Evolutionary conservation across 2,113 vertebrate species (phyloP).

Genomic region (Hippocampus barbouri): DNA sequence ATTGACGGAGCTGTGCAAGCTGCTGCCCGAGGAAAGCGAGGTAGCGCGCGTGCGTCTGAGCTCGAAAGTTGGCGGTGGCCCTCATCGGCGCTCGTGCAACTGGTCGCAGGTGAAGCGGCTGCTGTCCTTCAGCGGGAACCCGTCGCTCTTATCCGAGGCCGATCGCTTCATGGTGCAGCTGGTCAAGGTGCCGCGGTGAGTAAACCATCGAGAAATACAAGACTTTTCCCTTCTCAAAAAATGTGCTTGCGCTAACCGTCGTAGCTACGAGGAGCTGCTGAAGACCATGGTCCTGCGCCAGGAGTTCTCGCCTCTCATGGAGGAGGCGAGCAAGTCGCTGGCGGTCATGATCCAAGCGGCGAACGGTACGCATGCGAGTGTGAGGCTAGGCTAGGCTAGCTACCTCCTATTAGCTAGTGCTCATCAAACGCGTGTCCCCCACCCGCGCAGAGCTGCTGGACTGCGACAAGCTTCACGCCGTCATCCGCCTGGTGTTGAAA

Average conservation of each 20-base stretch:
- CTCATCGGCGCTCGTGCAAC: too few relatives aligned
- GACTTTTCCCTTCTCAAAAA: too few relatives aligned
- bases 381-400: background rate
- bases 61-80: background rate
- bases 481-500: constrained; percentile 79
- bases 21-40: constrained; percentile 76
- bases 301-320: constrained; percentile 77
- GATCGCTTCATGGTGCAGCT: constrained; percentile 78
- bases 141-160: constrained; percentile 62
- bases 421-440: background rate
- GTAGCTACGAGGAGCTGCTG: constrained; percentile 71
- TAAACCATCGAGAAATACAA: too few relatives aligned
- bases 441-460: constrained; percentile 68
- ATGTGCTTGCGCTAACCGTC: background rate
- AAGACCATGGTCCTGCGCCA: constrained; percentile 74
- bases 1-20: constrained; percentile 72
- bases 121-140: constrained; percentile 63
- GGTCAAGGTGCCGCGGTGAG: constrained; percentile 70
- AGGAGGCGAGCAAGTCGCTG: constrained; percentile 66
- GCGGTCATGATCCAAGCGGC: constrained; percentile 70
- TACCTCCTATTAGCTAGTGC: background rate
- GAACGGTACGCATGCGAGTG: constrained; percentile 43
- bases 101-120: constrained; percentile 70
- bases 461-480: constrained; percentile 77
- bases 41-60: constrained; percentile 44